Evolutionary conservation across 2,888 invertebrate species (phyloP).

Genomic region (Campopleginae sp.): DNA sequence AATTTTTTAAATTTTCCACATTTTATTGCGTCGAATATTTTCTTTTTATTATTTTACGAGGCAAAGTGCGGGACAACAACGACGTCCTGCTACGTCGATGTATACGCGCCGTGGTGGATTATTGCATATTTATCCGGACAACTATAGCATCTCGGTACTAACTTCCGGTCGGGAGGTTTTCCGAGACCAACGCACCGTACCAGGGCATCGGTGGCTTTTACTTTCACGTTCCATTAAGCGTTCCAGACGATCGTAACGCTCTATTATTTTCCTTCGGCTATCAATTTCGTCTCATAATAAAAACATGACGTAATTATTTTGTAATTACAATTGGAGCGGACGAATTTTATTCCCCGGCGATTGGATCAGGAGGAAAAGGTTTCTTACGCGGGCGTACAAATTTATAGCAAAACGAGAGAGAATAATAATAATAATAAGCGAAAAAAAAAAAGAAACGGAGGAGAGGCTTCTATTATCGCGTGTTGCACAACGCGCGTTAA

Average conservation of each 20-base stretch:
- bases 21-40: too few relatives aligned
- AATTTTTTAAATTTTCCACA: too few relatives aligned
- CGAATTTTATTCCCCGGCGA: not conserved
- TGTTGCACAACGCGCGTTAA: conserved; percentile 58
- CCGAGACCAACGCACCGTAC: conserved; percentile 53
- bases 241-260: conserved; percentile 18
- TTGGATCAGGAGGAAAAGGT: not conserved
- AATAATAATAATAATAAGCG: conserved; percentile 47
- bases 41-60: too few relatives aligned
- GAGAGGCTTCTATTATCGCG: conserved; percentile 46
- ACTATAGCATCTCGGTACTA: conserved; percentile 49
- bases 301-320: not conserved
- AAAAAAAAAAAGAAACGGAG: conserved; percentile 33
- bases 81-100: not conserved
- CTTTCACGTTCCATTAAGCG: conserved; percentile 80
- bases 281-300: conserved; percentile 35
- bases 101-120: not conserved
- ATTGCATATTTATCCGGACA: conserved; percentile 53
- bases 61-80: too few relatives aligned
- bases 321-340: not conserved
- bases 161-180: conserved; percentile 70
- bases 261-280: conserved; percentile 40
- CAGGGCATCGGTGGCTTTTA: conserved; percentile 70
- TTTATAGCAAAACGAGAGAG: not conserved
- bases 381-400: not conserved